Conservation (phyloP, 1,140 invertebrate genomes). For the Capitella teleta region DNA sequence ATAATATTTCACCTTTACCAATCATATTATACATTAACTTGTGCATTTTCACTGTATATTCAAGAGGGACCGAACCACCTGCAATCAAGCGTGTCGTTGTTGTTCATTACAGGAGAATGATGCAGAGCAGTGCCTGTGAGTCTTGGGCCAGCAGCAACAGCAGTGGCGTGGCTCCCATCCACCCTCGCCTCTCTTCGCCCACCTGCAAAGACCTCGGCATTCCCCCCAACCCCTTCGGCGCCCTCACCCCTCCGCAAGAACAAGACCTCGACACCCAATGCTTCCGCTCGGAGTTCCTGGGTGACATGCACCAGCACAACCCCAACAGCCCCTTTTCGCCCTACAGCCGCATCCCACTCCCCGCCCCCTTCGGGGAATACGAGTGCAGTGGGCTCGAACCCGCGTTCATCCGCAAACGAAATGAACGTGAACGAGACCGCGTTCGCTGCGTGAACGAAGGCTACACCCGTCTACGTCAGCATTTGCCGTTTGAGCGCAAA, state of each 20-base stretch:
- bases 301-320: background rate
- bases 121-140: no score
- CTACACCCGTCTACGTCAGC: slow-evolving; percentile 11
- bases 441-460: slow-evolving; percentile 84
- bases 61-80: no score
- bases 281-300: background rate
- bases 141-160: no score
- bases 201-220: background rate
- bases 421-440: slow-evolving; percentile 82
- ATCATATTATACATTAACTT: no score
- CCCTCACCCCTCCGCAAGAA: background rate
- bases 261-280: background rate
- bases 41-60: no score
- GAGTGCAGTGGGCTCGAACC: slow-evolving; percentile 15
- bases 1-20: no score
- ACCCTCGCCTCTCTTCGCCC: background rate
- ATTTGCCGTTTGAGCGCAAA: slow-evolving; percentile 43
- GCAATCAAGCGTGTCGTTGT: no score
- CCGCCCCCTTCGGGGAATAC: slow-evolving; percentile 25
- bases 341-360: slow-evolving; percentile 36
- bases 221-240: background rate
- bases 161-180: no score
- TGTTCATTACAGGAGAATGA: no score
- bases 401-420: slow-evolving; percentile 49
- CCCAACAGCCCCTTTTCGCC: slow-evolving; percentile 29